Percentiles rank a stretch among this genome's conserved stretches.
Conservation (phyloP, 2,797 vertebrate species). For the Cygnus olor region DNA sequence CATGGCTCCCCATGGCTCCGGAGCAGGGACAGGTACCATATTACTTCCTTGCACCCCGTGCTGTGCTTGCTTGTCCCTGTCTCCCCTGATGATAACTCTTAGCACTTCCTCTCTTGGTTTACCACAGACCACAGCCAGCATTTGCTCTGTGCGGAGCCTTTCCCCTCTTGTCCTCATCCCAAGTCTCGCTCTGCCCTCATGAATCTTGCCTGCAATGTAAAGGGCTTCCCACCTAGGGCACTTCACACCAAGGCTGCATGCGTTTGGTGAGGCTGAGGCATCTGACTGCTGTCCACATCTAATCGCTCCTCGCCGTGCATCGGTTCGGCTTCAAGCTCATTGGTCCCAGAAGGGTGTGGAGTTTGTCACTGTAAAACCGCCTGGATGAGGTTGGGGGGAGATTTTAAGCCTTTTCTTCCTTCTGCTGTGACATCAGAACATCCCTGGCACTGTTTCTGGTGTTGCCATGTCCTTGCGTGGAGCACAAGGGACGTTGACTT, state of each 20-base stretch:
- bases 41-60: not conserved
- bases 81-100: not conserved
- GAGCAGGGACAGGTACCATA: not conserved
- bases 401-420: not conserved
- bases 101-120: not conserved
- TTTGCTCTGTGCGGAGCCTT: not conserved
- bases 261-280: not conserved
- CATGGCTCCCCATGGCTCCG: not conserved
- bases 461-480: not conserved
- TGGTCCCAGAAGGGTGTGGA: not conserved
- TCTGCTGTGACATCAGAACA: not conserved
- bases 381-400: not conserved
- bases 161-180: not conserved
- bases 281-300: not conserved
- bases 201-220: not conserved
- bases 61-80: not conserved
- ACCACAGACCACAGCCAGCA: not conserved
- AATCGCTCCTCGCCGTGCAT: not conserved
- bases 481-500: not conserved
- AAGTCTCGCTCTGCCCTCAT: not conserved
- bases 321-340: not conserved
- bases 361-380: not conserved
- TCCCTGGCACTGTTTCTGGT: not conserved
- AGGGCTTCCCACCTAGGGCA: not conserved
- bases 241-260: not conserved